These are phyloP conservation scores for Ormyrus labotus DNA, from an alignment of 2,888 invertebrate genomes.

Conservation along the genomic window DNA sequence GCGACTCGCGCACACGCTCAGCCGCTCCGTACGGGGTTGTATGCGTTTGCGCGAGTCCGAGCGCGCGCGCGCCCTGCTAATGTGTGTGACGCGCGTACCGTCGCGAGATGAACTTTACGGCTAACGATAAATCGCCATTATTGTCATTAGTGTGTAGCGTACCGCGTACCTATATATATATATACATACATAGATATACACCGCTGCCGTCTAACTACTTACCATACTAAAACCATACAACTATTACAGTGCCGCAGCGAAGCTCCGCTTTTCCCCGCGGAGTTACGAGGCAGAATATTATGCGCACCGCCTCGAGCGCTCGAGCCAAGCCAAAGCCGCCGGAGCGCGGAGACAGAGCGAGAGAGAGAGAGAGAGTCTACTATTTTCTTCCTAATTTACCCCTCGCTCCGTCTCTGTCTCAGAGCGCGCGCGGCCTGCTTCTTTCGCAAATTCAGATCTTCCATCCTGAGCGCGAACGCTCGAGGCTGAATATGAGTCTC, in stretches of 20 bases:
- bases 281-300: neutral
- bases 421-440: neutral
- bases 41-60: neutral
- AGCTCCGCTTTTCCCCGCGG: neutral
- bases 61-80: neutral
- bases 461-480: neutral
- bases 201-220: too few species aligned
- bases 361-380: neutral
- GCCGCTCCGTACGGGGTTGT: neutral
- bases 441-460: neutral
- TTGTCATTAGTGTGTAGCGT: constrained; percentile 35
- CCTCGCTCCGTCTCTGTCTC: neutral
- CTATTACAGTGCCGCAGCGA: too few species aligned
- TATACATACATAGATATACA: too few species aligned
- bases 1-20: too few species aligned
- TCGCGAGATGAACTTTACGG: constrained; percentile 10
- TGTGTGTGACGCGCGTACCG: neutral
- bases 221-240: too few species aligned
- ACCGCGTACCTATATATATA: neutral
- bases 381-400: neutral
- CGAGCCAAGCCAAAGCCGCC: neutral
- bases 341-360: neutral
- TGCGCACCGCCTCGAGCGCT: constrained; percentile 1
- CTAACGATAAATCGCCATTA: constrained; percentile 34
- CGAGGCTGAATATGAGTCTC: neutral